These are phyloP conservation scores for Ammospiza nelsoni DNA, from an alignment of 2,113 vertebrate genomes.

Conservation along the genomic window DNA sequence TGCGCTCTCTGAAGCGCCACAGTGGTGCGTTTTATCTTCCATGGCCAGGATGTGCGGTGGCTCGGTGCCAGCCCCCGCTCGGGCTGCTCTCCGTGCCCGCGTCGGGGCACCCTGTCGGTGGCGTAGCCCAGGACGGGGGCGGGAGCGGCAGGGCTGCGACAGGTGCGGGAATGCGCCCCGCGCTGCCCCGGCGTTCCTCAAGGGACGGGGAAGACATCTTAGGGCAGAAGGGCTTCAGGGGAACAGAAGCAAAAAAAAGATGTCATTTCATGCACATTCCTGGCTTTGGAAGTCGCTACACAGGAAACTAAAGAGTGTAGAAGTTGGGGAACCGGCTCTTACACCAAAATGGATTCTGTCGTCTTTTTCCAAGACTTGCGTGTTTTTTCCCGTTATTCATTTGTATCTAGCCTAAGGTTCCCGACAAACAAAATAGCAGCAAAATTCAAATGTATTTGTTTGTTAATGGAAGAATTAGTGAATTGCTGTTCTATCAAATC, in stretches of 20 bases:
- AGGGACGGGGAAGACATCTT: not conserved
- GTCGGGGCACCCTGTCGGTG: not conserved
- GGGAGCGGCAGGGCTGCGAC: not conserved
- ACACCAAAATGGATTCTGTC: not conserved
- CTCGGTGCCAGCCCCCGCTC: not conserved
- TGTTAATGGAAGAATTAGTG: not conserved
- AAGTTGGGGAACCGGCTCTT: not conserved
- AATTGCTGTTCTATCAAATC: not conserved
- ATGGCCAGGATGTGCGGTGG: not conserved
- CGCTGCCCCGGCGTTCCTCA: not conserved
- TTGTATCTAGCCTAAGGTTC: not conserved
- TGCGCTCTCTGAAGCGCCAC: not conserved
- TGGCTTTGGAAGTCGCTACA: not conserved
- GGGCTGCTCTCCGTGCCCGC: not conserved
- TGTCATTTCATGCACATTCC: fast-evolving
- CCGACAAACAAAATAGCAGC: not conserved
- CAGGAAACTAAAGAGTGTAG: not conserved
- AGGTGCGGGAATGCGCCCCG: not conserved
- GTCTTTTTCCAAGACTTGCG: not conserved
- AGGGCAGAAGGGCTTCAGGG: not conserved
- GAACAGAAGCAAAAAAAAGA: not conserved
- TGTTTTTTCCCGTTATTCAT: not conserved
- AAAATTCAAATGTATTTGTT: not conserved
- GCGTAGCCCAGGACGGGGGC: not conserved
- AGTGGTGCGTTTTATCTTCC: not conserved